Base-by-base conservation (phyloP, 2,113 vertebrate species). In the Regulus satrapa region DNA sequence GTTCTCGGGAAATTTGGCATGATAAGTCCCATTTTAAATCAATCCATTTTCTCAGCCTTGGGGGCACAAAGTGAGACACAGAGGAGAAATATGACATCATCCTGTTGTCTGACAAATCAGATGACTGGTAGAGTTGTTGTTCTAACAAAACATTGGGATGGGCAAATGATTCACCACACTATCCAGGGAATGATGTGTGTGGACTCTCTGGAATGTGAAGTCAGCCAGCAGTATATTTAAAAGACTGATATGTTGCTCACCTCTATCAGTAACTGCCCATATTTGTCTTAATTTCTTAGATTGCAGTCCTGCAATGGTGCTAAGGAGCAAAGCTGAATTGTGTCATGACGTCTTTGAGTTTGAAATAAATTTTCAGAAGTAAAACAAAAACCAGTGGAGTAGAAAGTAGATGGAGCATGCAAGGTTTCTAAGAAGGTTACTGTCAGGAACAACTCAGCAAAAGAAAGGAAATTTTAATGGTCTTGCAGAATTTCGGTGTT, bases 41-140 rank as follows among this genome's bases (percentile, higher is more conserved):
- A 91, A 66, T 83, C 34, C 5, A 31, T 89, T 96, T 93, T 85
- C 52, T 76, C 63, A 95, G 71, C 92, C 87, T 82, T 43, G 17
- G 23, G 46, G 95, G 67, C 78, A 92, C 7, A 4, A 89, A 94
- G 28, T 46, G 87, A 93, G 75, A 73, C 12, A 13, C 25, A 76
- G 62, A 90, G 67, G 38, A 93, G 85, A 92, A 90, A 89, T 66
- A 23, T 74, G 41, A 93, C 92, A 90, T 94, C 88, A 96, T 80
- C 38, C 75, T 55, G 25, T 90, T 89, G 58, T 77, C 82, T 89
- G 85, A 82, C 87, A 88, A 95, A 89, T 85, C 82, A 90, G 59
- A 93, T 88, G 87, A 90, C 63, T 89, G 14, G 72, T 24, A 62
- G 84, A 73, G 36, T 17, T 80, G 76, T 61, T 90, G 72, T 82